These are phyloP conservation scores for Entomyzon cyanotis DNA, from an alignment of 2,113 vertebrate genomes.

Conservation along the genomic window DNA sequence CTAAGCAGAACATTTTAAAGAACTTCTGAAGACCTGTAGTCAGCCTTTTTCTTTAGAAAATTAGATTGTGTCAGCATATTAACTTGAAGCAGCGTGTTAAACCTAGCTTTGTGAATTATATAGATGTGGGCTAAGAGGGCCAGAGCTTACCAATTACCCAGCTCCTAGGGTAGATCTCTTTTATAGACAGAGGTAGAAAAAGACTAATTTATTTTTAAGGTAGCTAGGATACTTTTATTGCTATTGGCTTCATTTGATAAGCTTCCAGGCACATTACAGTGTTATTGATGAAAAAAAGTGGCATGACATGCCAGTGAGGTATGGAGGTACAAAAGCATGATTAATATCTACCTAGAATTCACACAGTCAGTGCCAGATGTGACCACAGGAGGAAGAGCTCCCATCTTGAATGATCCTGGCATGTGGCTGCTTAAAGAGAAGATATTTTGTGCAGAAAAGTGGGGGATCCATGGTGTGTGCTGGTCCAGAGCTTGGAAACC, in stretches of 20 bases:
- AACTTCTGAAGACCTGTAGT: neutral
- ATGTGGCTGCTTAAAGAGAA: neutral
- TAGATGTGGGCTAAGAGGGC: neutral
- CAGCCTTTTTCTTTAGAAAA: constrained; percentile 21
- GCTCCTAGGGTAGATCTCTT: neutral
- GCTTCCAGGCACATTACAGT: neutral
- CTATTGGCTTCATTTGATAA: neutral
- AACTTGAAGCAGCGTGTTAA: neutral
- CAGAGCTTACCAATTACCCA: neutral
- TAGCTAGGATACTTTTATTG: neutral
- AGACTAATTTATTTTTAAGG: neutral
- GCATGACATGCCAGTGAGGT: neutral
- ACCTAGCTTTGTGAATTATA: neutral
- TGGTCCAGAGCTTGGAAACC: neutral
- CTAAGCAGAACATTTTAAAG: neutral
- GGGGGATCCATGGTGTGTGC: neutral
- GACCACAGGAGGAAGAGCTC: neutral
- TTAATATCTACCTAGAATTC: neutral
- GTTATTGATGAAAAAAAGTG: neutral
- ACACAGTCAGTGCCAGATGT: neutral
- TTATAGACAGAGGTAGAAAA: neutral
- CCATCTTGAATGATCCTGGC: neutral
- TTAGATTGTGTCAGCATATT: neutral
- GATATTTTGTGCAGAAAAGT: neutral
- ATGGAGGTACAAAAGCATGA: neutral